phyloP scores from a whole-genome alignment of 2,113 vertebrate genomes.

The Ochotona princeps region DNA sequence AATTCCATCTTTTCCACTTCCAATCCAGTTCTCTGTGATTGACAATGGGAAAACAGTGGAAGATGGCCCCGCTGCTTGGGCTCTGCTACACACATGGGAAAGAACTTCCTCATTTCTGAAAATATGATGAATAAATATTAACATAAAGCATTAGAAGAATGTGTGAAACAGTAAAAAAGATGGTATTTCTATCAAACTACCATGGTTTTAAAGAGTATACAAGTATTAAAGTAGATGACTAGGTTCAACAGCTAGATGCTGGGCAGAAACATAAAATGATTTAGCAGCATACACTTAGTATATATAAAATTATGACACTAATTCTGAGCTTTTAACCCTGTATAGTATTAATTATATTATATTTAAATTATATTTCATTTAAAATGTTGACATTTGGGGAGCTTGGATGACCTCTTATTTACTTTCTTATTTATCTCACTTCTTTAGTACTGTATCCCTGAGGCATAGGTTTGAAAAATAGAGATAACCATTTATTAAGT shows the following conservation, averaged over 20 bases:
- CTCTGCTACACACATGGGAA: too few relatives aligned
- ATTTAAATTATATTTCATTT: slow-evolving; percentile 21
- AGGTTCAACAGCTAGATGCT: background rate
- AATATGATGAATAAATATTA: background rate
- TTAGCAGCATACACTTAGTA: background rate
- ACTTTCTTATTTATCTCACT: background rate
- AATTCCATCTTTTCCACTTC: too few relatives aligned
- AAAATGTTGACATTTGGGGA: slow-evolving; percentile 2
- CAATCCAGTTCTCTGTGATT: too few relatives aligned
- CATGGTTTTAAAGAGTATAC: background rate
- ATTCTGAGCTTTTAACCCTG: background rate
- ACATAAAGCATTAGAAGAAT: background rate
- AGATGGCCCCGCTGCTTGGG: too few relatives aligned
- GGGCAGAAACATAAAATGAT: background rate
- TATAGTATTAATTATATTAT: background rate
- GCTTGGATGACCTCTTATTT: background rate
- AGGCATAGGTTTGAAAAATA: background rate
- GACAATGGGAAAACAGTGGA: too few relatives aligned
- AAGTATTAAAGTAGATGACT: background rate
- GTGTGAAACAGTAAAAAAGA: background rate
- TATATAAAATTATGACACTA: background rate
- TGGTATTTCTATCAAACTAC: background rate
- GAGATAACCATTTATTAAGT: background rate
- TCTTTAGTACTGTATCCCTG: background rate
- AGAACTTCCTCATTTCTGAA: background rate